Percentiles rank a stretch among this genome's conserved stretches.
Conservation (phyloP, 2,888 invertebrate species). For the Drosophila quinaria region DNA sequence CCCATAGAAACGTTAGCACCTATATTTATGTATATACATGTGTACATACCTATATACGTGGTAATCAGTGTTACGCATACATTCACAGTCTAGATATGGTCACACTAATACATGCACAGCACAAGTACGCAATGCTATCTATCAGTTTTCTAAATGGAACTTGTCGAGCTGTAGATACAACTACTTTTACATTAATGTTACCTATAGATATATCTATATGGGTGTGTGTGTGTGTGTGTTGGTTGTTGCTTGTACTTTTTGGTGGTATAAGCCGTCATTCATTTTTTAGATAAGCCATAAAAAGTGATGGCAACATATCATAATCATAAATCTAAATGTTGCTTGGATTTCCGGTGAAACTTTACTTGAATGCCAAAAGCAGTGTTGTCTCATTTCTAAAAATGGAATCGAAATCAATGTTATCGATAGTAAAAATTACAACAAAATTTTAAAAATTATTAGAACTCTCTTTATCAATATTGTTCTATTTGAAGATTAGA, state of each 20-base stretch:
- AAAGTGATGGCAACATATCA: slow-evolving; percentile 56
- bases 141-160: slow-evolving; percentile 69
- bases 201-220: slow-evolving; percentile 2
- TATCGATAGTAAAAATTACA: not conserved
- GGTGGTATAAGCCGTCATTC: slow-evolving; percentile 27
- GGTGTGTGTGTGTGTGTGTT: slow-evolving; percentile 16
- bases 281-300: slow-evolving; percentile 72
- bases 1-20: slow-evolving; percentile 62
- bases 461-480: slow-evolving; percentile 6
- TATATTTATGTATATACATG: no score
- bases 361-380: slow-evolving; percentile 32
- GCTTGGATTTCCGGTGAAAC: slow-evolving; percentile 77
- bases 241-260: slow-evolving; percentile 20
- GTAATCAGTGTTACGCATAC: slow-evolving; percentile 24
- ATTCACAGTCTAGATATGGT: slow-evolving; percentile 45
- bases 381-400: slow-evolving; percentile 33
- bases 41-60: not conserved
- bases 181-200: slow-evolving; percentile 13
- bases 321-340: slow-evolving; percentile 74
- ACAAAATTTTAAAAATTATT: not conserved
- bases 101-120: slow-evolving; percentile 58
- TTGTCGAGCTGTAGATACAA: slow-evolving; percentile 38
- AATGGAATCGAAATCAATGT: slow-evolving; percentile 19
- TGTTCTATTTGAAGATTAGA: not conserved
- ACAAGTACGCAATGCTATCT: slow-evolving; percentile 43